Evolutionary conservation across 2,113 vertebrate species (phyloP).

Genomic region (Ceyx margarethae): DNA sequence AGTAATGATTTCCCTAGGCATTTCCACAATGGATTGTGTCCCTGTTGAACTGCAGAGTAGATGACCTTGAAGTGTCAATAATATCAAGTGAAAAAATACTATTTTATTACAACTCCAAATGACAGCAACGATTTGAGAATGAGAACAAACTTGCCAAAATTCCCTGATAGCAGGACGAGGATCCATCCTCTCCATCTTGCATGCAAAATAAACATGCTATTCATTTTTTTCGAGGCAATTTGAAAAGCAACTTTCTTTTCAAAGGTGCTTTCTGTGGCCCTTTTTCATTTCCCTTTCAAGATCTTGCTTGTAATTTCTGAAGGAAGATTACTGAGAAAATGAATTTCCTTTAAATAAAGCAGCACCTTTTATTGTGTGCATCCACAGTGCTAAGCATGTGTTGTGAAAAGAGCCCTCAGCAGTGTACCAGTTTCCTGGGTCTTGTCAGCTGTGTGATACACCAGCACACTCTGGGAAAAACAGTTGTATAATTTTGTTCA

Average conservation of each 20-base stretch:
- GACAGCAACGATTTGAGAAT: background rate
- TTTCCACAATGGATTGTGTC: background rate
- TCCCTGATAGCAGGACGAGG: background rate
- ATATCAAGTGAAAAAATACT: background rate
- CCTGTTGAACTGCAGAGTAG: background rate
- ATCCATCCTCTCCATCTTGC: background rate
- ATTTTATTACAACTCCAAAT: background rate
- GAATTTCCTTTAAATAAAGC: background rate
- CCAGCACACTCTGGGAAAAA: conserved; percentile 22
- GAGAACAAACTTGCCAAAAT: background rate
- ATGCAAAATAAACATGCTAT: background rate
- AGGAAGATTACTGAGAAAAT: background rate
- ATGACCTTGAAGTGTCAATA: background rate
- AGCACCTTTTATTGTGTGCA: background rate
- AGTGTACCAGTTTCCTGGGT: background rate
- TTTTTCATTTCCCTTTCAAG: background rate
- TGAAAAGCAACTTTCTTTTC: background rate
- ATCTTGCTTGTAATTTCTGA: background rate
- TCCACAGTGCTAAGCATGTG: background rate
- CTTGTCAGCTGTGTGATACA: conserved; percentile 26
- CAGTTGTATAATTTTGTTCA: conserved; percentile 46
- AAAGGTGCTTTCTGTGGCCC: background rate
- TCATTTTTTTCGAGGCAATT: background rate
- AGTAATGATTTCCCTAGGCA: background rate
- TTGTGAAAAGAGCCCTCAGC: conserved; percentile 41